A percentile compares a stretch with the other conserved stretches of the same genome.
Conservation (phyloP, 2,888 invertebrate genomes). For the Netelia melanura region DNA sequence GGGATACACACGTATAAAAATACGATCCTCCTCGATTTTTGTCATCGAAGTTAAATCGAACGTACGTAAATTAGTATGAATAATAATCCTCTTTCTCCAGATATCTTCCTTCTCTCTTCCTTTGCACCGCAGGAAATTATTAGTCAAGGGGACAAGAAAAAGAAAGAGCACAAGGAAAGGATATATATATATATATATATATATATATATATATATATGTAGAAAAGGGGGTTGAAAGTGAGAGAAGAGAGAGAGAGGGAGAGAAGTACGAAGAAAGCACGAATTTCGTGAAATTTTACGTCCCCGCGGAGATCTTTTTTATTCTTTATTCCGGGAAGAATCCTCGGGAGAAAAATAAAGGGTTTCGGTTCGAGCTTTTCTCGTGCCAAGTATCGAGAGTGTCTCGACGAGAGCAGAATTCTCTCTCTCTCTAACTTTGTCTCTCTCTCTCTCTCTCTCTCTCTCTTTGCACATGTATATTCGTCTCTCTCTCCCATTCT, state of each 20-base stretch:
- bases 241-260: constrained; percentile 8
- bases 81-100: constrained; percentile 41
- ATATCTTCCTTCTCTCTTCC: constrained; percentile 52
- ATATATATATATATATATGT: neutral
- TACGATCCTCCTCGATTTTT: constrained; percentile 12
- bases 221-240: no score
- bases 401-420: constrained; percentile 24
- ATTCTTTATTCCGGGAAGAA: constrained; percentile 27
- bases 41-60: constrained; percentile 16
- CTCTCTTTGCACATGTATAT: neutral
- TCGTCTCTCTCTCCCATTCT: neutral
- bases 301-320: constrained; percentile 32
- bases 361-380: constrained; percentile 20
- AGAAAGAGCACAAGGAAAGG: neutral
- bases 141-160: constrained; percentile 9
- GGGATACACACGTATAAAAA: neutral
- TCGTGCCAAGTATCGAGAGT: constrained; percentile 61
- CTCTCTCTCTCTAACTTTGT: constrained; percentile 10
- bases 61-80: neutral
- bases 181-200: neutral
- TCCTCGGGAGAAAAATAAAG: constrained; percentile 26
- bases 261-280: constrained; percentile 16
- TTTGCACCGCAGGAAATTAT: constrained; percentile 41
- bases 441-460: constrained; percentile 25
- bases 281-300: constrained; percentile 29